Percentiles rank a stretch among this genome's conserved stretches.
These are phyloP conservation scores for Andrena bicolor DNA, from an alignment of 2,888 invertebrate genomes.

Conservation along the genomic window DNA sequence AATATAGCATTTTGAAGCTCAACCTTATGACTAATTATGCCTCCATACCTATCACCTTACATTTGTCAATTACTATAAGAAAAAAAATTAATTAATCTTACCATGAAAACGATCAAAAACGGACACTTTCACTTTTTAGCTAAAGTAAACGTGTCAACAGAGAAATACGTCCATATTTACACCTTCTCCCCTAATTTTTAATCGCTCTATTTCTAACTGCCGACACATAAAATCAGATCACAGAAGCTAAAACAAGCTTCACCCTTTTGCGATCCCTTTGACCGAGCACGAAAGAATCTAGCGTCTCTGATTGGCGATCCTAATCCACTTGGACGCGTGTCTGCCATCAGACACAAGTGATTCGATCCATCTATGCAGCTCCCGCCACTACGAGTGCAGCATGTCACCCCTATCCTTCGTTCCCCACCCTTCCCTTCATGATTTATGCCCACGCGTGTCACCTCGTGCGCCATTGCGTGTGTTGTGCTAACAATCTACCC, in stretches of 20 bases:
- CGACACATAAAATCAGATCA: too few relatives aligned
- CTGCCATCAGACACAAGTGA: constrained; percentile 20
- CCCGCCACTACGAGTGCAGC: constrained; percentile 22
- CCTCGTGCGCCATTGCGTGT: constrained; percentile 43
- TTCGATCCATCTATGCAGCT: not conserved
- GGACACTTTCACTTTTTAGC: too few relatives aligned
- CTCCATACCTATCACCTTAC: too few relatives aligned
- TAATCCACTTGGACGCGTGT: constrained; percentile 4
- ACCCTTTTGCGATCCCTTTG: not conserved
- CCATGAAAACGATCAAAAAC: too few relatives aligned
- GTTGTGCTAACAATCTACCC: constrained; percentile 49
- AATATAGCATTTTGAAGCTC: too few relatives aligned
- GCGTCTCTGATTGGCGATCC: constrained; percentile 8
- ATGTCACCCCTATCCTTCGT: not conserved
- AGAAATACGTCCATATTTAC: too few relatives aligned
- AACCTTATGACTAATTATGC: too few relatives aligned
- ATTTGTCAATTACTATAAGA: too few relatives aligned
- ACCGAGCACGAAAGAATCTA: not conserved
- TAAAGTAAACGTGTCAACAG: too few relatives aligned
- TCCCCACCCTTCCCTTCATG: constrained; percentile 20
- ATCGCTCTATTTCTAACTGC: too few relatives aligned
- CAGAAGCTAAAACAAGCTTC: not conserved
- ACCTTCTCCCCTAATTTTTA: too few relatives aligned
- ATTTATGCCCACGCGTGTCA: constrained; percentile 56
- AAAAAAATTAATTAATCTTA: too few relatives aligned